phyloP scores from a whole-genome alignment of 2,888 invertebrate genomes.

The Zeuzera pyrina region DNA sequence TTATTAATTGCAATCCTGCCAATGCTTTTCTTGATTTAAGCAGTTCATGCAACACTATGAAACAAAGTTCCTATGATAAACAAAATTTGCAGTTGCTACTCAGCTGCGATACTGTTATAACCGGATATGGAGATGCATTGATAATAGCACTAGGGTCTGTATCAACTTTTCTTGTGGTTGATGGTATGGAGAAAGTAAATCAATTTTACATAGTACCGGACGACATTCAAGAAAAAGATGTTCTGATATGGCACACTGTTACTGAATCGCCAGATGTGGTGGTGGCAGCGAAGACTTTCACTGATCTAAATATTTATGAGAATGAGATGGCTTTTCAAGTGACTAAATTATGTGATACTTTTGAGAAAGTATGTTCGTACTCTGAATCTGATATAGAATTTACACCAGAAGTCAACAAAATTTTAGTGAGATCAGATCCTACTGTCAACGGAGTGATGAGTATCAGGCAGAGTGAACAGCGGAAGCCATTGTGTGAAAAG shows the following conservation, averaged over 20 bases:
- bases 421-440: too few species aligned
- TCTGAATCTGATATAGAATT: constrained; percentile 1
- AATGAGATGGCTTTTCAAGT: constrained; percentile 3
- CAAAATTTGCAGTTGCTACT: background rate
- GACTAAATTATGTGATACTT: constrained; percentile 6
- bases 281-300: constrained; percentile 10
- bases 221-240: constrained; percentile 7
- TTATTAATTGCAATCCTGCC: too few species aligned
- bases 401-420: too few species aligned
- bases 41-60: too few species aligned
- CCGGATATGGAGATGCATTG: constrained; percentile 10
- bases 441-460: too few species aligned
- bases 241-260: constrained; percentile 9
- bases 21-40: too few species aligned
- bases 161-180: constrained; percentile 5
- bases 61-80: too few species aligned
- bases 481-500: constrained; percentile 8
- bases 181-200: constrained; percentile 8
- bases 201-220: constrained; percentile 10
- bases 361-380: constrained; percentile 6
- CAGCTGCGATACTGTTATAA: constrained; percentile 5
- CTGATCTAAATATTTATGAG: constrained; percentile 8
- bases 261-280: constrained; percentile 10
- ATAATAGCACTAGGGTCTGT: constrained; percentile 5
- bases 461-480: constrained; percentile 6